phyloP scores from a whole-genome alignment of 2,113 vertebrate species.

The Sula dactylatra region DNA sequence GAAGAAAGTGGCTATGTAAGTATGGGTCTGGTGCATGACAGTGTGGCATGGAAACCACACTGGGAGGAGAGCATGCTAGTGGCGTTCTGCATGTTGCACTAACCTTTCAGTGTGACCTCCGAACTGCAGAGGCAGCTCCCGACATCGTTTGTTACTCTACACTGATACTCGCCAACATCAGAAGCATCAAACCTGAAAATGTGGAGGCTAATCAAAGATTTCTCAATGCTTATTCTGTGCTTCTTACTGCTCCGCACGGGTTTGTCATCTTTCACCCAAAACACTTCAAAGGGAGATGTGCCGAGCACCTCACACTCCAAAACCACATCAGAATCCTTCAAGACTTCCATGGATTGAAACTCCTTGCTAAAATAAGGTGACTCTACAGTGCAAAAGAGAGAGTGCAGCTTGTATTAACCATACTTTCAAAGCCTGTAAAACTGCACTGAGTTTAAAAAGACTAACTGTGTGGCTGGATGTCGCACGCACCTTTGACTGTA shows the following conservation, averaged over 20 bases:
- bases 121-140: conserved; percentile 86
- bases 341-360: conserved; percentile 87
- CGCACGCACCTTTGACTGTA: conserved; percentile 93
- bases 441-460: background rate
- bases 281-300: conserved; percentile 88
- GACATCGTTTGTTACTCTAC: conserved; percentile 89
- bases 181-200: conserved; percentile 85
- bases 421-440: background rate
- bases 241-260: conserved; percentile 87
- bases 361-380: conserved; percentile 88
- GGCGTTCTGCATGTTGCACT: conserved; percentile 56
- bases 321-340: conserved; percentile 91
- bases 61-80: background rate
- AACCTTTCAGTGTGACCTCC: conserved; percentile 90
- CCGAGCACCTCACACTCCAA: conserved; percentile 88
- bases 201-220: conserved; percentile 84
- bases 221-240: conserved; percentile 85
- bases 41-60: background rate
- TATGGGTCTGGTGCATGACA: background rate
- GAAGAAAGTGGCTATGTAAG: conserved; percentile 48
- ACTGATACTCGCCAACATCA: conserved; percentile 89
- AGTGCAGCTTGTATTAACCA: conserved; percentile 42
- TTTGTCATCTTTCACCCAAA: conserved; percentile 90
- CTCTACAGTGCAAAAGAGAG: conserved; percentile 78
- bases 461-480: background rate